Percentiles rank a stretch among this genome's conserved stretches.
Conservation (phyloP, 2,888 invertebrate genomes). For the Limnephilus auricula region DNA sequence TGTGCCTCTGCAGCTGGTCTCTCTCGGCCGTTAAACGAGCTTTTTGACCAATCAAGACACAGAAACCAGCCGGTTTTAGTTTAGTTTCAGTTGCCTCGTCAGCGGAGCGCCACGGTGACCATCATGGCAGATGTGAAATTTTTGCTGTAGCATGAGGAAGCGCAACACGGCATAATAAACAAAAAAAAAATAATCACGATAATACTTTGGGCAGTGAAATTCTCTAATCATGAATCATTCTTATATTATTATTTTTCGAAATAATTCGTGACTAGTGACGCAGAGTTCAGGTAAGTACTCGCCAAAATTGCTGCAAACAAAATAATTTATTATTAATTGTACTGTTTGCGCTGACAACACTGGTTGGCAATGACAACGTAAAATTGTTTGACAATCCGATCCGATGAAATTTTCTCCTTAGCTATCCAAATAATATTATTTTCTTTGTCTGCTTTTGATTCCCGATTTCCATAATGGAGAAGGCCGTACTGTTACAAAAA, state of each 20-base stretch:
- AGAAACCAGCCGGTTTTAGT: too few species aligned
- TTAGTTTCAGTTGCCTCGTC: too few species aligned
- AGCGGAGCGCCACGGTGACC: too few species aligned
- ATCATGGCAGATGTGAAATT: too few species aligned
- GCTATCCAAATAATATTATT: constrained; percentile 45
- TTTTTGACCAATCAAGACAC: too few species aligned
- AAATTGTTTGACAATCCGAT: constrained; percentile 59
- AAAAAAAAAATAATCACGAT: too few species aligned
- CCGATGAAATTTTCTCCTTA: constrained; percentile 29
- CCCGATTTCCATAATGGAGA: constrained; percentile 73
- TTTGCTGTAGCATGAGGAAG: too few species aligned
- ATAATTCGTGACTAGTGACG: not conserved
- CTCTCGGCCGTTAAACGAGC: too few species aligned
- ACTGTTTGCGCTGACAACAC: constrained; percentile 22
- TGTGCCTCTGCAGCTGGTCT: too few species aligned
- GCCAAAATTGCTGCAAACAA: not conserved
- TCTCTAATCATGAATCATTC: too few species aligned
- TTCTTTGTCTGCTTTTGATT: constrained; percentile 46
- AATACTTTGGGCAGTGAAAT: too few species aligned
- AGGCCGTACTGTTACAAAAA: constrained; percentile 82
- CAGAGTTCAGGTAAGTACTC: not conserved
- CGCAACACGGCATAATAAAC: too few species aligned
- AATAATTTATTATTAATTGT: not conserved
- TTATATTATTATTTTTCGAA: not conserved
- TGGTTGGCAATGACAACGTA: constrained; percentile 64